phyloP scores from a whole-genome alignment of 2,888 invertebrate genomes.

The Drosophila histrio region DNA sequence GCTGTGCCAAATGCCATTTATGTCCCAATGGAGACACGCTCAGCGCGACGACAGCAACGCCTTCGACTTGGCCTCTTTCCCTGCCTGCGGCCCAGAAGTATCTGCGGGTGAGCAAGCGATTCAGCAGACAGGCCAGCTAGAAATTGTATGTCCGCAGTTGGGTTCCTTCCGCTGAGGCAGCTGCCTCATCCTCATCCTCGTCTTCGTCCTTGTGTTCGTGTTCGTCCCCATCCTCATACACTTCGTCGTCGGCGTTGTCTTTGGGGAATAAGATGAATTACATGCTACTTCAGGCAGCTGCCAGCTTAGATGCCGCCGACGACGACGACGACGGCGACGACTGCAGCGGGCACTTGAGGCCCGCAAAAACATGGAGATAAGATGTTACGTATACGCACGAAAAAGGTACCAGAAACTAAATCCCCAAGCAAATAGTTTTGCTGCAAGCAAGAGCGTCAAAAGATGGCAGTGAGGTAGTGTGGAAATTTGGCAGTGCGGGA shows the following conservation, averaged over 20 bases:
- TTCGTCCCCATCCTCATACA: slow-evolving; percentile 15
- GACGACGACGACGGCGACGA: slow-evolving; percentile 7
- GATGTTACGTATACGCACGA: slow-evolving; percentile 60
- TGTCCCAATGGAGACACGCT: slow-evolving; percentile 77
- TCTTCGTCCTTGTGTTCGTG: neutral
- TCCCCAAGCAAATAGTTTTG: slow-evolving; percentile 78
- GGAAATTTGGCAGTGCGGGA: slow-evolving; percentile 30
- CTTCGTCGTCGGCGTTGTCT: slow-evolving; percentile 56
- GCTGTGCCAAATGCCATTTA: slow-evolving; percentile 73
- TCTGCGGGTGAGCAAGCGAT: slow-evolving; percentile 15
- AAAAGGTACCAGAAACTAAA: slow-evolving; percentile 76
- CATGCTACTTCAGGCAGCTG: slow-evolving; percentile 74
- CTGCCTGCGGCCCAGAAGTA: slow-evolving; percentile 13
- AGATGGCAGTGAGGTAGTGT: neutral
- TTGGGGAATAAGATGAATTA: slow-evolving; percentile 81
- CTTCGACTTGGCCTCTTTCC: slow-evolving; percentile 18
- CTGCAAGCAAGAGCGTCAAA: slow-evolving; percentile 33
- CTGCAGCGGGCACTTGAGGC: slow-evolving; percentile 43
- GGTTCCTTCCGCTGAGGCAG: neutral
- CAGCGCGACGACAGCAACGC: slow-evolving; percentile 73
- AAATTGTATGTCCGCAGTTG: slow-evolving; percentile 10
- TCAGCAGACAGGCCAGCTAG: slow-evolving; percentile 9
- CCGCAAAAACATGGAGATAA: slow-evolving; percentile 65
- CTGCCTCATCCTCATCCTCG: neutral
- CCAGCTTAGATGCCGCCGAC: slow-evolving; percentile 43